These are phyloP conservation scores for Dallia pectoralis DNA, from an alignment of 2,797 vertebrate genomes.

Conservation along the genomic window DNA sequence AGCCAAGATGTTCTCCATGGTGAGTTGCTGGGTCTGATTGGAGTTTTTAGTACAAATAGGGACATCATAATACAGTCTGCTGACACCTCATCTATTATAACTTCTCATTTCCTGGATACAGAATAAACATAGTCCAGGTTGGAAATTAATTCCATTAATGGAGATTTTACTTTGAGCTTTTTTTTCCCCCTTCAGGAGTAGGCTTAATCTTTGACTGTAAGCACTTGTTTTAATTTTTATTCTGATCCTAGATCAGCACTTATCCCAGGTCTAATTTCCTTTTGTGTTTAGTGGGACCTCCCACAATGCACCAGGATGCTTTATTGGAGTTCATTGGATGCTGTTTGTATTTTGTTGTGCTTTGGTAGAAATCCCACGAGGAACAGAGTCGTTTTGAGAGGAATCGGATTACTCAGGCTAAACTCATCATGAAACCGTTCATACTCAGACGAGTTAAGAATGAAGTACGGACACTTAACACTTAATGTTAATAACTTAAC, in stretches of 20 bases:
- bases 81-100: no score
- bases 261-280: not conserved
- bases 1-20: slow-evolving; percentile 92
- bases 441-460: slow-evolving; percentile 93
- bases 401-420: slow-evolving; percentile 87
- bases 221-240: not conserved
- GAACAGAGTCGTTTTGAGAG: slow-evolving; percentile 91
- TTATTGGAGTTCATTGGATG: slow-evolving; percentile 16
- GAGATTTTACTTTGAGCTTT: no score
- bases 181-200: no score
- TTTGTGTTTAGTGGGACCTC: not conserved
- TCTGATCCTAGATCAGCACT: not conserved
- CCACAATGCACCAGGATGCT: not conserved
- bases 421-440: slow-evolving; percentile 97
- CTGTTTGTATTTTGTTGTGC: slow-evolving; percentile 20
- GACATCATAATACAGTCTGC: no score
- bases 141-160: no score
- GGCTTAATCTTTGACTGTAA: not conserved
- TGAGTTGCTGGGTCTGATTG: slow-evolving; percentile 19
- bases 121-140: no score
- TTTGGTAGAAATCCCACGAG: slow-evolving; percentile 84
- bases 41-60: not conserved
- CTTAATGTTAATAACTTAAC: no score
- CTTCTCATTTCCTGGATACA: no score
- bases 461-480: slow-evolving; percentile 75